Conservation (phyloP, 53 echinoderm and acorn worm species). For the Echinometra lucunter region DNA sequence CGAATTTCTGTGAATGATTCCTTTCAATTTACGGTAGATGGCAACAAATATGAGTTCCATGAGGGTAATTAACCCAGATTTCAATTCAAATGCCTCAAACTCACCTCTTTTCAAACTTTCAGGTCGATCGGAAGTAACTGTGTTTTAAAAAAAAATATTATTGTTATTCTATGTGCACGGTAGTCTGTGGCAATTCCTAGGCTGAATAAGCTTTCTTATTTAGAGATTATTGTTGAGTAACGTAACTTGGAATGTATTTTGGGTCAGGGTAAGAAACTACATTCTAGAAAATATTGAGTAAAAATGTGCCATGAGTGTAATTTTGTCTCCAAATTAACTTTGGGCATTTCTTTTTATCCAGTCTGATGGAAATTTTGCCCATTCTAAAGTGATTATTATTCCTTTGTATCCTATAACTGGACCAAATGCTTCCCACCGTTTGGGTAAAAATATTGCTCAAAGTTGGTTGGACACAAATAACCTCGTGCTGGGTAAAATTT, state of each 20-base stretch:
- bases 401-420: no score
- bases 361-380: no score
- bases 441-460: no score
- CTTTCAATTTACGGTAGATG: neutral
- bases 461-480: no score
- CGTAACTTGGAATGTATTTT: neutral
- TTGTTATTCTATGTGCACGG: neutral
- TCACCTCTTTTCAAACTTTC: neutral
- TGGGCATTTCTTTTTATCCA: no score
- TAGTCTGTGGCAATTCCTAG: neutral
- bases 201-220: neutral
- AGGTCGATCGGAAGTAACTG: neutral
- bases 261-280: neutral
- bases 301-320: neutral
- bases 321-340: no score
- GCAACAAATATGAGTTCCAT: neutral
- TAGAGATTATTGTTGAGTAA: neutral
- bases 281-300: neutral
- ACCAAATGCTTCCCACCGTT: no score
- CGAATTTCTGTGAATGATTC: conserved; percentile 9
- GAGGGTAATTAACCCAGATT: neutral
- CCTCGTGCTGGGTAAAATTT: no score
- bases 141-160: neutral
- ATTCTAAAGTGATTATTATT: no score
- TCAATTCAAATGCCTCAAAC: neutral